phyloP scores from a whole-genome alignment of 2,888 invertebrate species.

The Trichacis sp. region DNA sequence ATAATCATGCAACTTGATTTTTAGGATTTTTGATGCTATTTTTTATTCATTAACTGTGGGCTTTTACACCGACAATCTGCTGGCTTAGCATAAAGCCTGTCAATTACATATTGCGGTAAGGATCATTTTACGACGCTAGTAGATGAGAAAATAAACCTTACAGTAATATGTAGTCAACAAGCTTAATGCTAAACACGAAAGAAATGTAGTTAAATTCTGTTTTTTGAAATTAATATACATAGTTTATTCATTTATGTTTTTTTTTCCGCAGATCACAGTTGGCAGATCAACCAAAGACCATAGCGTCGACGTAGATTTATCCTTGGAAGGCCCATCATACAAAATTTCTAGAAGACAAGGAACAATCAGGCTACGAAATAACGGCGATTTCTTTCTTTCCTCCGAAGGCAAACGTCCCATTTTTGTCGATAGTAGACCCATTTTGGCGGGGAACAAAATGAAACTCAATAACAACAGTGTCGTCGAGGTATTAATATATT shows the following conservation, averaged over 20 bases:
- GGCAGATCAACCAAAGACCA: constrained; percentile 91
- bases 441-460: constrained; percentile 89
- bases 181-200: background rate
- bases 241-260: constrained; percentile 7
- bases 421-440: constrained; percentile 92
- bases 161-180: too few relatives aligned
- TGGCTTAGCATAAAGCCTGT: background rate
- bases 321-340: constrained; percentile 93
- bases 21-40: too few relatives aligned
- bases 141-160: too few relatives aligned
- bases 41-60: too few relatives aligned
- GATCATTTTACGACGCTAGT: too few relatives aligned
- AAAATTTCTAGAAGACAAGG: constrained; percentile 95
- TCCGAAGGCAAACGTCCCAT: constrained; percentile 96
- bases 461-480: constrained; percentile 93
- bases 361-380: constrained; percentile 88
- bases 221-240: too few relatives aligned
- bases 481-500: constrained; percentile 89
- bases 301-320: constrained; percentile 92
- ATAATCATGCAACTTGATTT: too few relatives aligned
- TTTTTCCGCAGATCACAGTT: constrained; percentile 80
- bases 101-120: too few relatives aligned
- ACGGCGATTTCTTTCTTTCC: constrained; percentile 94
- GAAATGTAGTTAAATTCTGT: background rate
- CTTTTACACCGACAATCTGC: too few relatives aligned